These are phyloP conservation scores for Tholera decimalis DNA, from an alignment of 2,888 invertebrate species.

Conservation along the genomic window DNA sequence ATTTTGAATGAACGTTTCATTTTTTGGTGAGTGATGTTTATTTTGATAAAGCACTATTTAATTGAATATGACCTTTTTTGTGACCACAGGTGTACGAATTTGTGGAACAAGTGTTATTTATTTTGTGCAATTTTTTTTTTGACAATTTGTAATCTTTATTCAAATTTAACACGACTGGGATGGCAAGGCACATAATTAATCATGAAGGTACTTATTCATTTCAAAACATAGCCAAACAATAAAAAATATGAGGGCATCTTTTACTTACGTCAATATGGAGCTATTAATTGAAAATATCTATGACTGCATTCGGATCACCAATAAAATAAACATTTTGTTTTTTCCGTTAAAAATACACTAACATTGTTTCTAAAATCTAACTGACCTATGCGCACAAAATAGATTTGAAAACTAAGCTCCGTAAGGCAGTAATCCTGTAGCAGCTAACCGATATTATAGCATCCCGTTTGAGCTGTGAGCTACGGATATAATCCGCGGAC, in stretches of 20 bases:
- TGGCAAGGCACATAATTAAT: background rate
- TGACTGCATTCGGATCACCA: background rate
- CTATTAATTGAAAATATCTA: background rate
- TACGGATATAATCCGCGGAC: conserved; percentile 83
- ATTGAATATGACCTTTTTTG: conserved; percentile 54
- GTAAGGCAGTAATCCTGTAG: conserved; percentile 67
- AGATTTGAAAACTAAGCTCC: conserved; percentile 57
- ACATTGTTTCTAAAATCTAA: background rate
- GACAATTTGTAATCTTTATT: background rate
- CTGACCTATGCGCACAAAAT: conserved; percentile 41
- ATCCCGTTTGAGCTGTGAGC: conserved; percentile 68
- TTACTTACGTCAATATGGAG: background rate
- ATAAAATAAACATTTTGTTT: background rate
- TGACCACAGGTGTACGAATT: conserved; percentile 54
- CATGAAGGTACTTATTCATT: background rate
- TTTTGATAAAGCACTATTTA: conserved; percentile 56
- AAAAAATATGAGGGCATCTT: background rate
- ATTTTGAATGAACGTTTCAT: conserved; percentile 74
- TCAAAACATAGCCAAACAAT: background rate
- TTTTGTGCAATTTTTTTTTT: background rate
- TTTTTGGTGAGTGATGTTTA: conserved; percentile 63
- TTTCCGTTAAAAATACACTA: background rate
- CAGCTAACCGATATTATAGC: conserved; percentile 63
- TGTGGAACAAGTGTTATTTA: conserved; percentile 41
- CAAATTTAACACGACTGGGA: background rate